Evolutionary conservation across 2,113 vertebrate genomes (phyloP).

Genomic region (Bolborhynchus lineola): DNA sequence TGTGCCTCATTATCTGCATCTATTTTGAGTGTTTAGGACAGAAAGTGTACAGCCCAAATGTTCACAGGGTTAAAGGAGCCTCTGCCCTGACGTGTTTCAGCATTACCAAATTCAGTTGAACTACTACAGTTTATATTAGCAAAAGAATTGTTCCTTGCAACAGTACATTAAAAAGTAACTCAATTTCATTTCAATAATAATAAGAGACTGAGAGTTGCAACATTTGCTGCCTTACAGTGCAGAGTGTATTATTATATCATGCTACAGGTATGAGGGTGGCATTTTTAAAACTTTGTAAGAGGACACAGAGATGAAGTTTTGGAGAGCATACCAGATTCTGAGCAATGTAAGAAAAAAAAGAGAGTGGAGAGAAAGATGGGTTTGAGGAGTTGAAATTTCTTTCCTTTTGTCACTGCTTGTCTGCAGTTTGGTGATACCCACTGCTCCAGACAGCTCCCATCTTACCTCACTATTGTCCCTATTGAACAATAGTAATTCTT

Average conservation of each 20-base stretch:
- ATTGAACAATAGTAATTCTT: background rate
- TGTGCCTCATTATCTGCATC: background rate
- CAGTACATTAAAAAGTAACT: background rate
- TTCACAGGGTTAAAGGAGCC: background rate
- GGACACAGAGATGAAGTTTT: background rate
- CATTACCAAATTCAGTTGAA: background rate
- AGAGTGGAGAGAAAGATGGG: background rate
- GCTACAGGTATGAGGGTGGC: background rate
- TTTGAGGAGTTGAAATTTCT: background rate
- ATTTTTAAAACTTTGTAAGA: background rate
- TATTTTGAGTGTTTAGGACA: background rate
- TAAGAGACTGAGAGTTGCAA: background rate
- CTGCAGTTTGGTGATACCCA: background rate
- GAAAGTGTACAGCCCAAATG: background rate
- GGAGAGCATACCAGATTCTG: background rate
- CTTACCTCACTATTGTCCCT: background rate
- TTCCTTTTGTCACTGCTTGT: background rate
- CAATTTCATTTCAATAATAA: background rate
- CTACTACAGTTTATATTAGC: background rate
- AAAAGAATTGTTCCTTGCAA: background rate
- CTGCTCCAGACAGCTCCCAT: background rate
- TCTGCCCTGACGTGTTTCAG: background rate
- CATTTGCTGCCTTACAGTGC: rapidly evolving
- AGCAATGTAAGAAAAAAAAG: background rate
- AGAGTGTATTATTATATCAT: background rate